Percentiles rank a stretch among this genome's conserved stretches.
These are phyloP conservation scores for Champsocephalus esox DNA, from an alignment of 2,797 vertebrate genomes.

Conservation along the genomic window DNA sequence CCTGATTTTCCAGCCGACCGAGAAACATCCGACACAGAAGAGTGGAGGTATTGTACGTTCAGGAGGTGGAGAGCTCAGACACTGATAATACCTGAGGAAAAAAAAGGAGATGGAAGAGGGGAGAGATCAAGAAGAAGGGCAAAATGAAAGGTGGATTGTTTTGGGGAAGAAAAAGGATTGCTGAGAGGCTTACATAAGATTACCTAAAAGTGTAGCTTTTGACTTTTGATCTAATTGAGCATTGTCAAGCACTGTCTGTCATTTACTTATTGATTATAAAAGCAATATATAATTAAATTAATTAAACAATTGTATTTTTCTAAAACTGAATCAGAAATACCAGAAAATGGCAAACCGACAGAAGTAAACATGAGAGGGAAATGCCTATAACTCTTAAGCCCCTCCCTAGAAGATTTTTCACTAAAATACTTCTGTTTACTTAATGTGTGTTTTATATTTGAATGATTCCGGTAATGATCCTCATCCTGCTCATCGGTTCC, in stretches of 20 bases:
- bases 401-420: background rate
- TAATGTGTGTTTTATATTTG: no score
- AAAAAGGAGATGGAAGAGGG: background rate
- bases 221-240: background rate
- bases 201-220: background rate
- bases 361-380: background rate
- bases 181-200: background rate
- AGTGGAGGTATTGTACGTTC: slow-evolving; percentile 41
- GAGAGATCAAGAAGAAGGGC: slow-evolving; percentile 3
- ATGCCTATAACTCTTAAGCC: background rate
- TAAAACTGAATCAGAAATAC: background rate
- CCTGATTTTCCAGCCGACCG: slow-evolving; percentile 42
- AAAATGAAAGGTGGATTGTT: background rate
- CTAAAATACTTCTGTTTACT: background rate
- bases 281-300: no score
- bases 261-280: no score
- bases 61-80: slow-evolving; percentile 12
- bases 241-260: background rate
- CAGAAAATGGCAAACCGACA: background rate
- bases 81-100: slow-evolving; percentile 25
- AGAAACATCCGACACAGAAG: slow-evolving; percentile 45
- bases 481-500: no score
- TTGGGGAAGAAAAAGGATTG: background rate
- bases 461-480: no score
- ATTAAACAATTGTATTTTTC: background rate